Conservation (phyloP, 2,888 invertebrate species). For the Hydropsyche betteni region DNA sequence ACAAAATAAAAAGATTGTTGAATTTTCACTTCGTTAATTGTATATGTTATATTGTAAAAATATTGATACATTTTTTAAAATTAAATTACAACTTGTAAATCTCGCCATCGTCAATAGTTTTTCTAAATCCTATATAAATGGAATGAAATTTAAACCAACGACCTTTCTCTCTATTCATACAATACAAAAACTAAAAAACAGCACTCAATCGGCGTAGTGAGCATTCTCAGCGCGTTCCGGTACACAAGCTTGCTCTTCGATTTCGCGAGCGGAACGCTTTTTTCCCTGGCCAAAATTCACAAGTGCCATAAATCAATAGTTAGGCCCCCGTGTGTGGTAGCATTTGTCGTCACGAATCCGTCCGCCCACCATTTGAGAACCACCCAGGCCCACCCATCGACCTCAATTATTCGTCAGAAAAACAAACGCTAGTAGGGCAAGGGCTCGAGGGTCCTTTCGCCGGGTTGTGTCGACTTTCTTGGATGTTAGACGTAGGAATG, state of each 20-base stretch:
- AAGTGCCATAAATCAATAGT: constrained; percentile 22
- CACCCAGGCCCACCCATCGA: background rate
- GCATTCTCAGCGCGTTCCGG: background rate
- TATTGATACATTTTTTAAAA: background rate
- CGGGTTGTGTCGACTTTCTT: background rate
- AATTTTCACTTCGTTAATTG: background rate
- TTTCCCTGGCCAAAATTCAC: background rate
- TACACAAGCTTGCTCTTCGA: background rate
- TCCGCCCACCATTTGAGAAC: background rate
- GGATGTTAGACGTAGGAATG: background rate
- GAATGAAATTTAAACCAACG: too few species aligned
- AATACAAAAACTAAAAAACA: too few species aligned
- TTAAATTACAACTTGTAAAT: too few species aligned
- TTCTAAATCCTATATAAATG: too few species aligned
- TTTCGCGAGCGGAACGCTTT: background rate
- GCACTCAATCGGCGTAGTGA: background rate
- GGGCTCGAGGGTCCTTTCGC: background rate
- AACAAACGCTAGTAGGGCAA: constrained; percentile 2
- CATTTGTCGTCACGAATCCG: constrained; percentile 6
- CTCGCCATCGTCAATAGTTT: too few species aligned
- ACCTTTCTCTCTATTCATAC: too few species aligned
- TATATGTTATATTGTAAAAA: background rate
- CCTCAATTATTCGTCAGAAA: constrained; percentile 4
- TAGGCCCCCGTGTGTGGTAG: background rate
- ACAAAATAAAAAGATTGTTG: background rate